Evolutionary conservation across 37 sponge, comb jelly and placozoan species (phyloP).

Genomic region (Aphrocallistes beatrix): DNA sequence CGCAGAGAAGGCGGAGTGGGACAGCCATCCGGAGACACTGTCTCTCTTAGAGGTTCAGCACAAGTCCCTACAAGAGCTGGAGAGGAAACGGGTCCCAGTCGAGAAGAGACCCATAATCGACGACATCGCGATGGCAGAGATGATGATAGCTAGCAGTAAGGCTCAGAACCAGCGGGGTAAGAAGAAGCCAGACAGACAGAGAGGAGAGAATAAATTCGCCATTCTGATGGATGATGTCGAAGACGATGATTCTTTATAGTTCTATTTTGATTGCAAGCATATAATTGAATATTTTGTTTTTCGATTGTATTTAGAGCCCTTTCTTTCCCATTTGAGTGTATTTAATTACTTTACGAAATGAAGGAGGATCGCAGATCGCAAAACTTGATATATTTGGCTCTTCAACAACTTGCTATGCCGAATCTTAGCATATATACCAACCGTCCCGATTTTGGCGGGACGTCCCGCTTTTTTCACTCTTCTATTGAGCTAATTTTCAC

Average conservation of each 20-base stretch:
- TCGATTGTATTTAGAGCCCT: conserved; percentile 1
- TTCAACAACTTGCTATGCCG: no score
- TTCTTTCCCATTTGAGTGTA: no score
- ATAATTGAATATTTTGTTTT: background rate
- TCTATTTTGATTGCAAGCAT: background rate
- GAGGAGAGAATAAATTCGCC: background rate
- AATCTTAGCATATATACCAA: no score
- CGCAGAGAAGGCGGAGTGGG: conserved; percentile 39
- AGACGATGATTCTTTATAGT: background rate
- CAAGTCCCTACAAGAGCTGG: background rate
- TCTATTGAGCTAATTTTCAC: no score
- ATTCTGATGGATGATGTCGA: conserved; percentile 3
- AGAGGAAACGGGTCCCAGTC: background rate
- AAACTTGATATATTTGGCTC: no score
- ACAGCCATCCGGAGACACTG: background rate
- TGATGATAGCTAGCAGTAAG: conserved; percentile 9
- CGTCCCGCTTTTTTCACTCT: no score
- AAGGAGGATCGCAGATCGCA: no score
- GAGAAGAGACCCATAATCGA: background rate
- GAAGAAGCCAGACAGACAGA: background rate
- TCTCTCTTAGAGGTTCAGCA: background rate
- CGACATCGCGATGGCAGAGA: background rate
- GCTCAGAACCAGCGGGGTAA: background rate
- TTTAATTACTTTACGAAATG: no score
- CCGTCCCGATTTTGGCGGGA: no score